A percentile compares a stretch with the other conserved stretches of the same genome.
These are phyloP conservation scores for Microcebus lehilahytsara DNA, from an alignment of 2,113 vertebrate genomes.

Conservation along the genomic window DNA sequence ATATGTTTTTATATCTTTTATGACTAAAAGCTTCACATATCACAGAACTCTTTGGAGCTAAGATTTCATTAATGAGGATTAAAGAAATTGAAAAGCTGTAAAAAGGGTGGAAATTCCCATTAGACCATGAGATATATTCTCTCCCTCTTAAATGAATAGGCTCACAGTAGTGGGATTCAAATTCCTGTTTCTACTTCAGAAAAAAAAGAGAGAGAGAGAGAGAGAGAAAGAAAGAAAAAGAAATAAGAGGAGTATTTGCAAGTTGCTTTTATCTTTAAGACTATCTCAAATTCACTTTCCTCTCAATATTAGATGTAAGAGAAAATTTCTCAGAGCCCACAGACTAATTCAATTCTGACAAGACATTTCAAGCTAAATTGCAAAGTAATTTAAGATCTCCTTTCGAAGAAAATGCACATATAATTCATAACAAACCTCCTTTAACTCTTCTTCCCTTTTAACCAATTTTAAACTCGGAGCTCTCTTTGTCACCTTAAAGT, in stretches of 20 bases:
- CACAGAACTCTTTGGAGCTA: constrained; percentile 37
- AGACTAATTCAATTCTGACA: constrained; percentile 68
- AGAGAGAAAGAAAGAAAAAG: constrained; percentile 6
- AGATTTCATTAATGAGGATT: constrained; percentile 57
- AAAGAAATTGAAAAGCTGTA: constrained; percentile 36
- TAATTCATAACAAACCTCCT: constrained; percentile 60
- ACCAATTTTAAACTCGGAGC: constrained; percentile 54
- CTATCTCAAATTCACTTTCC: constrained; percentile 60
- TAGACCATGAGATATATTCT: not conserved
- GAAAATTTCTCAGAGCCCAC: constrained; percentile 55
- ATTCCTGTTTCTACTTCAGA: constrained; percentile 46
- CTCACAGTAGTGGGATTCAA: constrained; percentile 32
- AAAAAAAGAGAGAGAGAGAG: not conserved
- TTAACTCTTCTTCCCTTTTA: constrained; percentile 62
- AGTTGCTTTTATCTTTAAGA: constrained; percentile 62
- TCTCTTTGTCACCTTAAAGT: constrained; percentile 55
- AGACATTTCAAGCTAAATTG: constrained; percentile 63
- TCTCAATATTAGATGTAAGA: constrained; percentile 55
- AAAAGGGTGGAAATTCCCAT: constrained; percentile 27
- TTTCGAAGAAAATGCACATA: constrained; percentile 62
- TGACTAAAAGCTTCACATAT: constrained; percentile 51
- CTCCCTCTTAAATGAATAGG: not conserved
- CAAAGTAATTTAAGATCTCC: constrained; percentile 62
- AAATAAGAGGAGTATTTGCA: constrained; percentile 26
- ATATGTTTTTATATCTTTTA: constrained; percentile 49